Conservation (phyloP, 2,888 invertebrate species). For the Nasonovia ribisnigri region DNA sequence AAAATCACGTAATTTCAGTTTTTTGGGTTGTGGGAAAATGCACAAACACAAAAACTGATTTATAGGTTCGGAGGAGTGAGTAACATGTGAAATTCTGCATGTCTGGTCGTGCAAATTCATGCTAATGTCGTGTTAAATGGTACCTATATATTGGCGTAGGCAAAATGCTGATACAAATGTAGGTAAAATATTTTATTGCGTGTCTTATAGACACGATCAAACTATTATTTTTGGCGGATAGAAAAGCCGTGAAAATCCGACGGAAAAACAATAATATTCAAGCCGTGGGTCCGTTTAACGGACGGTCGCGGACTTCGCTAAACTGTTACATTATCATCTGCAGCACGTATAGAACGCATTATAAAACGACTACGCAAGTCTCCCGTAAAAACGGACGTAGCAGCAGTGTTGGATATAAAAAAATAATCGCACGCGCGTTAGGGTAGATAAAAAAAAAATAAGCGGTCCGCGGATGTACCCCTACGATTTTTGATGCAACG, state of each 20-base stretch:
- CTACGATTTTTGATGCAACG: background rate
- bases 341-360: background rate
- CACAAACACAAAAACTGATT: too few relatives aligned
- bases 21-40: too few relatives aligned
- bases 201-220: background rate
- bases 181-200: background rate
- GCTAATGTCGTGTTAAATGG: too few relatives aligned
- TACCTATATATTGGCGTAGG: background rate
- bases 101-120: too few relatives aligned
- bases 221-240: background rate
- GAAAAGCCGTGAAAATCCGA: background rate
- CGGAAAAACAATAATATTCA: background rate
- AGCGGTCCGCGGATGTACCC: background rate
- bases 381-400: background rate
- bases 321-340: background rate
- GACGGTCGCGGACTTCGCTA: background rate
- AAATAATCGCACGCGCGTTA: background rate
- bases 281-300: background rate
- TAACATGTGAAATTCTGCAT: too few relatives aligned
- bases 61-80: too few relatives aligned
- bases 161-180: too few relatives aligned
- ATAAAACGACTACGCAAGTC: background rate
- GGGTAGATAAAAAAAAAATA: background rate
- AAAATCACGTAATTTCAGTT: too few relatives aligned
- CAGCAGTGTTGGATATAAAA: background rate